Conservation (phyloP, 2,797 vertebrate genomes). For the Brotula barbata region DNA sequence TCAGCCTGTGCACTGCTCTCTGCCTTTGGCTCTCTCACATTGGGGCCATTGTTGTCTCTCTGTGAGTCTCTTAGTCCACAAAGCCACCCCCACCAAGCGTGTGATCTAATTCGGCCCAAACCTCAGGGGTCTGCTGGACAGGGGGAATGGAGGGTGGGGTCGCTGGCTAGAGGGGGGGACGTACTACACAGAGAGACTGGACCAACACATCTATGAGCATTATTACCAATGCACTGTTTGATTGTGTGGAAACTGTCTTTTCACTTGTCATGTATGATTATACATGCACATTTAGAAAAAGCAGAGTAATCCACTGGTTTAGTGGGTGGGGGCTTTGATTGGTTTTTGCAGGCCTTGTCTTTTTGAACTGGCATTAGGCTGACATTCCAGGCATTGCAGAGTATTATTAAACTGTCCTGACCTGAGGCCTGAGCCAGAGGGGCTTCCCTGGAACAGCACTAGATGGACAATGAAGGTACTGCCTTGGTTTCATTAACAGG, state of each 20-base stretch:
- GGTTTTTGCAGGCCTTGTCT: slow-evolving; percentile 50
- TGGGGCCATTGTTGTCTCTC: slow-evolving; percentile 71
- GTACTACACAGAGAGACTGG: slow-evolving; percentile 7
- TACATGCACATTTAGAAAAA: slow-evolving; percentile 35
- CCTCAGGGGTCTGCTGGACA: slow-evolving; percentile 67
- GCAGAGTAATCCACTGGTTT: slow-evolving; percentile 53
- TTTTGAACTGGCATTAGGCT: slow-evolving; percentile 68
- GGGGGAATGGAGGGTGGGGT: slow-evolving; percentile 36
- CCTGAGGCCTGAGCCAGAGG: slow-evolving; percentile 45
- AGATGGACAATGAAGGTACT: slow-evolving; percentile 25
- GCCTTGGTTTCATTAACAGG: slow-evolving; percentile 10
- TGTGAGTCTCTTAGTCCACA: slow-evolving; percentile 70
- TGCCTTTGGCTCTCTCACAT: slow-evolving; percentile 69
- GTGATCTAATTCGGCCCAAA: slow-evolving; percentile 75
- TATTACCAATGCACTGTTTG: slow-evolving; percentile 9
- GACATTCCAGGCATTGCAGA: slow-evolving; percentile 77
- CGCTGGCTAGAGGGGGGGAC: slow-evolving; percentile 3
- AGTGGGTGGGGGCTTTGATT: slow-evolving; percentile 49
- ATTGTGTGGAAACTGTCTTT: slow-evolving; percentile 19
- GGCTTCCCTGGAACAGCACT: slow-evolving; percentile 41
- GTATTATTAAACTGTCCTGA: slow-evolving; percentile 75
- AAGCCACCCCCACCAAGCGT: slow-evolving; percentile 74
- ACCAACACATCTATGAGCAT: slow-evolving; percentile 12
- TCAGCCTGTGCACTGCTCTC: slow-evolving; percentile 56
- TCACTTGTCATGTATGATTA: slow-evolving; percentile 28